phyloP scores from a whole-genome alignment of 2,113 vertebrate genomes.

The Apodemus sylvaticus region DNA sequence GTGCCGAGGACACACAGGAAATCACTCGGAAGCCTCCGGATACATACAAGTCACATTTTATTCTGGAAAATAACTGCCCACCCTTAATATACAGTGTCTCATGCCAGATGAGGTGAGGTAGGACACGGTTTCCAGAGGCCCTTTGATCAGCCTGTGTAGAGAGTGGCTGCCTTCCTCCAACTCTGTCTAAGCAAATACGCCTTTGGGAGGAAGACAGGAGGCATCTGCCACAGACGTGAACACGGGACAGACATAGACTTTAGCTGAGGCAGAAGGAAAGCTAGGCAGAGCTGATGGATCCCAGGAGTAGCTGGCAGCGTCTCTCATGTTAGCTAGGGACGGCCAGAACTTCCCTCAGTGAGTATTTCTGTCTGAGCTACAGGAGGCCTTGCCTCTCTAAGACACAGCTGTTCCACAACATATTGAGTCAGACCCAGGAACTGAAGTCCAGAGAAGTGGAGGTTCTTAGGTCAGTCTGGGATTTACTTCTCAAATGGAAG shows the following conservation, averaged over 20 bases:
- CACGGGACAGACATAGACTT: background rate
- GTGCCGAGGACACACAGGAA: background rate
- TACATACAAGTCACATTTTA: background rate
- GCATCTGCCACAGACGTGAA: background rate
- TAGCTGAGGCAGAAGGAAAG: background rate
- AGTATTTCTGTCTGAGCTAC: background rate
- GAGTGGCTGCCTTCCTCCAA: background rate
- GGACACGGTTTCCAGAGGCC: background rate
- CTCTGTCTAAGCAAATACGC: background rate
- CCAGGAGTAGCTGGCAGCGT: background rate
- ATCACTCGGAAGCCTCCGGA: background rate
- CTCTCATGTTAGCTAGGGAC: background rate
- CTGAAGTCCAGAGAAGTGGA: accelerated
- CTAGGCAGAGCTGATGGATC: background rate
- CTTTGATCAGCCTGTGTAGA: background rate
- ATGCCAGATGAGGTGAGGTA: background rate
- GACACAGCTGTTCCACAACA: background rate
- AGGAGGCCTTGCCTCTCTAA: background rate
- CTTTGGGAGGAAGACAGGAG: background rate
- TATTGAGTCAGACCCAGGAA: background rate
- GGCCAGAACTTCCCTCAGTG: too few species aligned
- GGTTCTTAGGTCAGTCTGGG: background rate
- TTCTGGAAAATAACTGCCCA: background rate
- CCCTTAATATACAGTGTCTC: background rate
- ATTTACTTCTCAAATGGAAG: background rate